Base-by-base conservation (phyloP, 2,888 invertebrate genomes). In the Odontomyia ornata region DNA sequence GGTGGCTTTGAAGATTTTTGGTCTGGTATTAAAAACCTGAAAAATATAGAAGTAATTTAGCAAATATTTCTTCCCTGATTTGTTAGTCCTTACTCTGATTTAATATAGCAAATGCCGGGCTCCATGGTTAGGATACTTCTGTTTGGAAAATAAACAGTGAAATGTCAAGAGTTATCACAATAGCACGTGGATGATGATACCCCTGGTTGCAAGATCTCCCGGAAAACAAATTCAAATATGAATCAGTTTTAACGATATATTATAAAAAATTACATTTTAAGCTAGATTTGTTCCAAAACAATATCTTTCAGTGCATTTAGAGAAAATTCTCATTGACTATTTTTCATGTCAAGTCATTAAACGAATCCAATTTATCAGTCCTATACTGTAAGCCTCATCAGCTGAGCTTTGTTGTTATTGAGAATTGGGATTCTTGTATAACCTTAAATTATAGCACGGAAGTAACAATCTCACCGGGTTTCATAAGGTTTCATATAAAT, bases 61-160 rank as follows among this genome's bases (percentile, higher is more conserved):
- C 11, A 52, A 52, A 13, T 36, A 9, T 36, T 5, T 18, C 4
- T 13, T 52, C 15, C 15, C 15, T 13, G 5, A 52, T 52, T 18
- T 52, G 23, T 25, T 0, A 1, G 30, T 27, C 27, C 2, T 72
- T 52, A 80, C 82, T 81, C 77, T 28, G 79, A 79, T 79, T 86
- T 86, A 71, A 86, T 86, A 64, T 84, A 85, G 75, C 86, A 86
- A 81, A 86, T 86, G 15, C 86, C 85, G 18, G 83, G 80, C 79
- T 86, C 86, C 85, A 85, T 86, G 23, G 36, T 36, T 3, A 36
- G n/a, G 9, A 36, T 36, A 9, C 9, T 36, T 36, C 13, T 9
- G 23, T 25, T 69, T 9, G 23, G 18, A 62, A 36, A 47, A 46
- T 69, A 69, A 69, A 69, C 46, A 69, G 47, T 15, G 27, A n/a